A percentile compares a stretch with the other conserved stretches of the same genome.
Evolutionary conservation across 2,888 invertebrate species (phyloP).

Genomic region (Geotrupes spiniger): DNA sequence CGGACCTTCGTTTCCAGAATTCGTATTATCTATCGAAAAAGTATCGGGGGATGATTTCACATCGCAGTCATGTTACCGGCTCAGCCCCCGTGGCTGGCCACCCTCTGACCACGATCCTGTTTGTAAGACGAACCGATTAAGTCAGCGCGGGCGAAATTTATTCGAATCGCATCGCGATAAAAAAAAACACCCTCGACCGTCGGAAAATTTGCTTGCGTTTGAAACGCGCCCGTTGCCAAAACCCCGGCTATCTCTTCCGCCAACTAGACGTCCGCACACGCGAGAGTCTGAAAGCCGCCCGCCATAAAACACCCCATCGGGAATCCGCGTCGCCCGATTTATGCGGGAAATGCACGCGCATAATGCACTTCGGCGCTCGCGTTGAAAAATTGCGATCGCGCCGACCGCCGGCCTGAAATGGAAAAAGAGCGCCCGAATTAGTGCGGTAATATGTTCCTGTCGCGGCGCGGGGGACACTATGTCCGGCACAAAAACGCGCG

Average conservation of each 20-base stretch:
- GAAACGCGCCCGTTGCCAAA: too few relatives aligned
- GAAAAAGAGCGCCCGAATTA: constrained; percentile 1
- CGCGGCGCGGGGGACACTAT: constrained; percentile 3
- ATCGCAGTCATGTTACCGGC: too few relatives aligned
- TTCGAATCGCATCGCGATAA: too few relatives aligned
- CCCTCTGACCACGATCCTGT: too few relatives aligned
- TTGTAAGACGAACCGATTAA: too few relatives aligned
- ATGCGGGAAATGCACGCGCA: neutral
- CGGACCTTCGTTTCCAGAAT: too few relatives aligned
- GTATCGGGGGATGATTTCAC: too few relatives aligned
- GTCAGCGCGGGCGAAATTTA: too few relatives aligned
- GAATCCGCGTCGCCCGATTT: neutral
- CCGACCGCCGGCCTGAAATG: neutral
- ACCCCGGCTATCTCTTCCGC: constrained; percentile 2
- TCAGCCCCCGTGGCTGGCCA: too few relatives aligned
- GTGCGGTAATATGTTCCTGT: constrained; percentile 1
- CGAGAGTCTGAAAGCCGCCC: neutral
- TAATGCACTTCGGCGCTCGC: neutral
- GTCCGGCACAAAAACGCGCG: constrained; percentile 2
- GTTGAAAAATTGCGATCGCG: neutral
- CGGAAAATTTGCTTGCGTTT: too few relatives aligned
- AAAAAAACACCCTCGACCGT: too few relatives aligned
- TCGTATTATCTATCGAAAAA: too few relatives aligned
- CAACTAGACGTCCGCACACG: neutral
- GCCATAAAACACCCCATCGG: constrained; percentile 2